A percentile compares a stretch with the other conserved stretches of the same genome.
These are phyloP conservation scores for Caloenas nicobarica DNA, from an alignment of 2,113 vertebrate genomes.

Conservation along the genomic window DNA sequence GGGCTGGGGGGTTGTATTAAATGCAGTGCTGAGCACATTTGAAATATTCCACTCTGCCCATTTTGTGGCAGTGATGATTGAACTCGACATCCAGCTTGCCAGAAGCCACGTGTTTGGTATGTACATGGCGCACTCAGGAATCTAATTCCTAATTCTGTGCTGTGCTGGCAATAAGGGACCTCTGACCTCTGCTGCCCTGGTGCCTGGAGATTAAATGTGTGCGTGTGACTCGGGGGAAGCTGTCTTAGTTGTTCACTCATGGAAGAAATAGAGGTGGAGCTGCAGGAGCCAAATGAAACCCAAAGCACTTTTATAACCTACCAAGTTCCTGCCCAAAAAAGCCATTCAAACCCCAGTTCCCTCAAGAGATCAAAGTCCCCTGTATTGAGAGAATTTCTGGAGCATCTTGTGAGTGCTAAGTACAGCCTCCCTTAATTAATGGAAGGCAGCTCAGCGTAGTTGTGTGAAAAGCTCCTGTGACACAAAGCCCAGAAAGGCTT, in stretches of 20 bases:
- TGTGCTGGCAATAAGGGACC: neutral
- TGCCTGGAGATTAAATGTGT: fast-evolving
- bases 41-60: neutral
- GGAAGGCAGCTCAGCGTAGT: neutral
- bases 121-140: neutral
- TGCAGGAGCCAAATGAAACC: neutral
- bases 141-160: neutral
- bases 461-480: constrained; percentile 33
- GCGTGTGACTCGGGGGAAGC: neutral
- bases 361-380: constrained; percentile 24
- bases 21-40: neutral
- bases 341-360: neutral
- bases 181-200: neutral
- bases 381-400: neutral
- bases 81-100: neutral
- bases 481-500: constrained; percentile 28
- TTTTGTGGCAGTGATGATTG: neutral
- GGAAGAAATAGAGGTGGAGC: neutral
- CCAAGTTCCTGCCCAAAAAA: neutral
- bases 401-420: neutral
- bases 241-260: neutral
- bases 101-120: neutral
- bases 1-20: neutral
- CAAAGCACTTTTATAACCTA: neutral
- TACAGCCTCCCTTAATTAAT: constrained; percentile 32